Percentiles rank a stretch among this genome's conserved stretches.
phyloP scores from a whole-genome alignment of 2,797 vertebrate genomes.

The Mareca strepera region DNA sequence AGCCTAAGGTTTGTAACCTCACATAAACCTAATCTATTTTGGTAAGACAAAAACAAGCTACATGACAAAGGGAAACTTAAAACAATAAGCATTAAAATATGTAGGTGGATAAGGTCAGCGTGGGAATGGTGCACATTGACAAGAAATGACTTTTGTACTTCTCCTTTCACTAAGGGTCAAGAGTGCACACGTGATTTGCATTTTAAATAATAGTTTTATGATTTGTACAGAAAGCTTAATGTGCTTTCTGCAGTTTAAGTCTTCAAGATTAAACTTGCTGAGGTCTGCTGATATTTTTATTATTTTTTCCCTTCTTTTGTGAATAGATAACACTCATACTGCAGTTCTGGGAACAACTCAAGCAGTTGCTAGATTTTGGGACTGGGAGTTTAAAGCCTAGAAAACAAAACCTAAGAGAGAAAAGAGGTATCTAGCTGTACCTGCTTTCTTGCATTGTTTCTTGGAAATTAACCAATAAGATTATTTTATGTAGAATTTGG shows the following conservation, averaged over 20 bases:
- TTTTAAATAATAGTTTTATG: not conserved
- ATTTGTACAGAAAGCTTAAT: not conserved
- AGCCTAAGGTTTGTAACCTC: conserved; percentile 86
- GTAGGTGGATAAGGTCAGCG: not conserved
- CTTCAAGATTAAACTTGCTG: not conserved
- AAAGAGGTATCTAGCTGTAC: not conserved
- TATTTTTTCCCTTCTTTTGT: not conserved
- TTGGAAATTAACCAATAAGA: not conserved
- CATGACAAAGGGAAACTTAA: not conserved
- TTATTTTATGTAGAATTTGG: not conserved
- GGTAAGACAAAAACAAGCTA: not conserved
- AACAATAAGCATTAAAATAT: not conserved
- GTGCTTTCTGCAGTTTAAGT: not conserved
- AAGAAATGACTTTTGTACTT: not conserved
- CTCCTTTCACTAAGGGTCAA: not conserved
- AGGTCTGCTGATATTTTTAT: not conserved
- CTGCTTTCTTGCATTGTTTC: not conserved
- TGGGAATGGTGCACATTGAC: not conserved
- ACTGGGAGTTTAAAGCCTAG: not conserved
- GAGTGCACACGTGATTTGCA: not conserved
- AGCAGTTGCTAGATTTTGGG: not conserved
- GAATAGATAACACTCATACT: not conserved
- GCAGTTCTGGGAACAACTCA: not conserved
- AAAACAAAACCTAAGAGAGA: not conserved
- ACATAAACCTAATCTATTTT: not conserved